Evolutionary conservation across 2,797 vertebrate genomes (phyloP).

Genomic region (Gallinago solitaria): DNA sequence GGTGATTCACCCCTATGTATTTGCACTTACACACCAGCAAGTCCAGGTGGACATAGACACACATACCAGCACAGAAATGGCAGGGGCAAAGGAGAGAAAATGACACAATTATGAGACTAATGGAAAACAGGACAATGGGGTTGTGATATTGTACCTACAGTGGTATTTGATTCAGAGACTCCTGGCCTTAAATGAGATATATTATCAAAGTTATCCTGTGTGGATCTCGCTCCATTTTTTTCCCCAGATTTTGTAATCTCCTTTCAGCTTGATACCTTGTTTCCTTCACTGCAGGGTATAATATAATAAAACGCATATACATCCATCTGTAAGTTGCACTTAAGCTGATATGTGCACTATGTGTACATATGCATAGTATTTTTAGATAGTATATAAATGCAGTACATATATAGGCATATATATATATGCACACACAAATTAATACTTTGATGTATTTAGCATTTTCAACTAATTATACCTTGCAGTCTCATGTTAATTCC

Average conservation of each 20-base stretch:
- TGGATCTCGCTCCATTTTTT: background rate
- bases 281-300: background rate
- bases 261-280: background rate
- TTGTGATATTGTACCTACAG: background rate
- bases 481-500: constrained; percentile 67
- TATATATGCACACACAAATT: constrained; percentile 35
- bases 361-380: constrained; percentile 7
- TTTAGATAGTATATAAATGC: constrained; percentile 28
- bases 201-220: background rate
- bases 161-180: background rate
- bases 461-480: constrained; percentile 72
- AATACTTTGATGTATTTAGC: constrained; percentile 71
- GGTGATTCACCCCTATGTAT: background rate
- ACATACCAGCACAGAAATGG: background rate
- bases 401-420: background rate
- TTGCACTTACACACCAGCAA: background rate
- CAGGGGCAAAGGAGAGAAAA: background rate
- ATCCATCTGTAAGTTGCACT: constrained; percentile 4
- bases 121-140: background rate
- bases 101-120: background rate
- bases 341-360: background rate
- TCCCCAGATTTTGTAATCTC: background rate
- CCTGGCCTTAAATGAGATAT: background rate
- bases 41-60: rapidly evolving
- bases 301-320: background rate